These are phyloP conservation scores for Palythoa heliodiscus DNA, from an alignment of 92 coral and sea anemone species.

Conservation along the genomic window DNA sequence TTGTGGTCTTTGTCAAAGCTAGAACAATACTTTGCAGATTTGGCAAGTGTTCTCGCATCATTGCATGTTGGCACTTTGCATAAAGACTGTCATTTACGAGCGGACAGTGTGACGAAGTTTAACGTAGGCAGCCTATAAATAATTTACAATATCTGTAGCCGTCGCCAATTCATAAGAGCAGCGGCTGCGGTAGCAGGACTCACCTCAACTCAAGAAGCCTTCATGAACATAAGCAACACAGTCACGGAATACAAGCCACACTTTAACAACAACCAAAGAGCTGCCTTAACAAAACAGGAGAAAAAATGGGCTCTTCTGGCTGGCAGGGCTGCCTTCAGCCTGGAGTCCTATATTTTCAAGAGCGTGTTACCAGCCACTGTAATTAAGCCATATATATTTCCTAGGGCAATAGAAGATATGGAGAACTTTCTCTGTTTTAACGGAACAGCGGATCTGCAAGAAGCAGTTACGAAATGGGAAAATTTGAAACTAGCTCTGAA, in stretches of 20 bases:
- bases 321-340: constrained; percentile 59
- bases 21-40: no score
- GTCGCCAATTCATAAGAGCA: constrained; percentile 14
- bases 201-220: not conserved
- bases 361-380: constrained; percentile 56
- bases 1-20: no score
- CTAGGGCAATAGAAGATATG: constrained; percentile 63
- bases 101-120: no score
- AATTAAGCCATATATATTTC: constrained; percentile 64
- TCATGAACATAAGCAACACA: constrained; percentile 23
- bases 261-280: not conserved
- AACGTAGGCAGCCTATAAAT: no score
- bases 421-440: constrained; percentile 28
- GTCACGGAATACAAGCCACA: constrained; percentile 6
- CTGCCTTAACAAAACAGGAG: constrained; percentile 37
- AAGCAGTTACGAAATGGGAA: constrained; percentile 57
- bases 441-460: constrained; percentile 42
- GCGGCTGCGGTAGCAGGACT: not conserved
- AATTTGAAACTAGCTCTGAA: constrained; percentile 42
- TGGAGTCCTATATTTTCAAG: constrained; percentile 59
- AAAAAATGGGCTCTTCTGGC: constrained; percentile 64
- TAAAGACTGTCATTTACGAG: no score
- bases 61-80: no score
- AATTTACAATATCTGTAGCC: not conserved
- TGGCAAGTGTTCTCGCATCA: no score